Base-by-base conservation (phyloP, 2,797 vertebrate genomes). In the Phyllotis vaccarum region DNA sequence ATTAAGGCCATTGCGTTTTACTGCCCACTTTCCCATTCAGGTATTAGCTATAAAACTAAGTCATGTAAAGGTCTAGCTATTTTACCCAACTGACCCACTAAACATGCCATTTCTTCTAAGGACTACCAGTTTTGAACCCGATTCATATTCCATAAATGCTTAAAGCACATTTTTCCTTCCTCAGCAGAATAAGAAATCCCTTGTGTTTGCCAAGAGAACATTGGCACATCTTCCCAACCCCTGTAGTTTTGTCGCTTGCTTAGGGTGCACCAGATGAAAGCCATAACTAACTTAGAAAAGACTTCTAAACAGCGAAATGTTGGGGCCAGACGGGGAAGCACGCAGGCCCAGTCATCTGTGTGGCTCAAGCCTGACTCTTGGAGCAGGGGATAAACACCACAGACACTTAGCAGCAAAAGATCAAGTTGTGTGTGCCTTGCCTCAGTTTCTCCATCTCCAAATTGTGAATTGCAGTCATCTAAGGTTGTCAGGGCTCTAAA, bases 391-490 rank as follows among this genome's bases (percentile, higher is more conserved):
- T 14, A 21, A 24, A 64, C 27, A 74, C 19, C 24, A 62, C 2
- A 22, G 16, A 13, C 72, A 86, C 29, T 70, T 62, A 56, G 10
- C 52, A 83, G 68, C 52, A 96, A 46, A 82, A 40, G 60, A 78
- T 10, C 49, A 82, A 83, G 34, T 64, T 70, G 49, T 79, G 8
- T 3, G 68, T 1, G 24, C 54, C 76, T 46, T n/a, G 12, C 11
- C 75, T 86, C 78, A 49, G 68, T 81, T 94, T 89, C 82, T 86
- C 19, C 22, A 70, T 34, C 56, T 82, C 79, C 29, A 91, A 66
- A 93, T 81, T 75, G 16, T 22, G 6, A 49, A 58, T 58, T 70
- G 10, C 70, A 87, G n/a, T 66, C 8, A 70, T 58, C 49, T 6
- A 81, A 34, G 6, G 2, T 43, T 83, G 40, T 8, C 64, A 43